Evolutionary conservation across 2,113 vertebrate genomes (phyloP), one percentile per base, ranked within the genome.

Genomic region (Melozone crissalis): DNA sequence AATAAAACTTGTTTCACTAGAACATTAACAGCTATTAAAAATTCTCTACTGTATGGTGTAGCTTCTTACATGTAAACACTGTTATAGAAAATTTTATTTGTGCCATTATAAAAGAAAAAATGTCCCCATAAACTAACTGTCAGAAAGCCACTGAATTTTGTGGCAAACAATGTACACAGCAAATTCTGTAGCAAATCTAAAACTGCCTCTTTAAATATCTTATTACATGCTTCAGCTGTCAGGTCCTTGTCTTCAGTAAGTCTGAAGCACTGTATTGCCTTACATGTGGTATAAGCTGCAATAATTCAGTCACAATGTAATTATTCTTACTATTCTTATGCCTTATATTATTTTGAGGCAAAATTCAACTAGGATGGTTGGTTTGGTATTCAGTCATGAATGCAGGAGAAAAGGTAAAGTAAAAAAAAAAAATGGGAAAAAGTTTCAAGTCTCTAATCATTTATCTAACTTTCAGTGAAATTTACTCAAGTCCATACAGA

Each of bases 391-490:
- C 59, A 83, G 10, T 49, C 11, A 69, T 39, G 11, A 82, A 65
- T 9, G 10, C 15, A 82, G 35, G 7, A 67, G 8, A 75, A 90
- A 63, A 82, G 21, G 8, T 39, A 49, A 71, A 93, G 8, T 22
- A 10, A 30, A 31, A 35, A 57, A 30, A 30, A 39, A 12, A 41
- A 31, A 33, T 0, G 3, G 8, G 5, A 28, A 7, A 24, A 58
- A 69, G 11, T 66, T 30, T 73, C 10, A 74, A 51, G 10, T 58
- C 23, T n/a, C n/a, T 61, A 43, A 54, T 11, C 4, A 63, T 8
- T 52, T 57, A 57, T 6, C 9, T 41, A 19, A 39, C 6, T 75
- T 57, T 22, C 41, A 88, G 24, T 28, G 21, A 14, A 75, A 74
- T 79, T 65, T 41, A 91, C 26, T 78, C 44, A 49, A 43, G 37